A percentile compares a stretch with the other conserved stretches of the same genome.
phyloP scores from a whole-genome alignment of 2,113 vertebrate species.

The Cervus canadensis region DNA sequence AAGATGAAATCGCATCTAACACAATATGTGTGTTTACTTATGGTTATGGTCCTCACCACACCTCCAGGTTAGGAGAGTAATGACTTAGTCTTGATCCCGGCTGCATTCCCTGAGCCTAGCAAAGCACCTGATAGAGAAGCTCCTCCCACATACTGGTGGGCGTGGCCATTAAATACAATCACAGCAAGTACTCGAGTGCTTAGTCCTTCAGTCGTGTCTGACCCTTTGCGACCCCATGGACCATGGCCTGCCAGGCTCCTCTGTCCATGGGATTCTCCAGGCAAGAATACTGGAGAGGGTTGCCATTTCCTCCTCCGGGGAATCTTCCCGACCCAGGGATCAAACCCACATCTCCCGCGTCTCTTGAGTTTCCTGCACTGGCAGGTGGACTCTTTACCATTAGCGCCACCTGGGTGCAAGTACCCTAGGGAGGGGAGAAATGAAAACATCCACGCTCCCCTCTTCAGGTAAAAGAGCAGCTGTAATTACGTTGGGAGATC shows the following conservation, averaged over 20 bases:
- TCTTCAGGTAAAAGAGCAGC: background rate
- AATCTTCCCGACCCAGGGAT: background rate
- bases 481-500: background rate
- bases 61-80: background rate
- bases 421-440: background rate
- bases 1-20: background rate
- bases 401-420: background rate
- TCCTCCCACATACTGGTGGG: background rate
- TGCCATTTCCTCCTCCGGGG: background rate
- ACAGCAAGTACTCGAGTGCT: background rate
- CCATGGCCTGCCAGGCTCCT: background rate
- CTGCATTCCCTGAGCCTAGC: background rate
- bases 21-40: background rate
- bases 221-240: background rate
- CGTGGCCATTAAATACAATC: background rate
- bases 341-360: background rate
- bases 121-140: background rate
- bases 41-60: background rate
- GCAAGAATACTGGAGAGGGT: background rate
- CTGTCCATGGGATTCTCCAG: background rate
- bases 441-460: background rate
- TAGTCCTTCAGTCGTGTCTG: rapidly evolving
- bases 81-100: background rate
- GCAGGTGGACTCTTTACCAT: background rate
- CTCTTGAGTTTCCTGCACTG: background rate